A percentile compares a stretch with the other conserved stretches of the same genome.
Conservation (phyloP, 2,113 vertebrate species). For the Ciconia boyciana region DNA sequence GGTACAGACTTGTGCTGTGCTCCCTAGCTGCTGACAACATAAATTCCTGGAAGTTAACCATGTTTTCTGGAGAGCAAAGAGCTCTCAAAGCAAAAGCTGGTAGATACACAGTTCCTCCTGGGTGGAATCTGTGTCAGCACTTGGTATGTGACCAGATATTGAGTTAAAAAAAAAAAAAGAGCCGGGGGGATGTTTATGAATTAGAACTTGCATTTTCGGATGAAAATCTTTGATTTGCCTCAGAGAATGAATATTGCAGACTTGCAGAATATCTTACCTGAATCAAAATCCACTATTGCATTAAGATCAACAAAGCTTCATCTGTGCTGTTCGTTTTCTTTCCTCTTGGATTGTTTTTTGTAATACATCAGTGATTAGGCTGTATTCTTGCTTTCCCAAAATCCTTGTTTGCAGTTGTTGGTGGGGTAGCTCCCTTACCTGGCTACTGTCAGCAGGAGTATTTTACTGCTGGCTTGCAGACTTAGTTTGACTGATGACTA, state of each 20-base stretch:
- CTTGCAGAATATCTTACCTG: neutral
- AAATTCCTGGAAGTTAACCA: neutral
- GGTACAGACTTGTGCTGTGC: neutral
- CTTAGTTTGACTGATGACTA: neutral
- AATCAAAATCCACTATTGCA: neutral
- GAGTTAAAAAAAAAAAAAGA: neutral
- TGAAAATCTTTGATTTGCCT: neutral
- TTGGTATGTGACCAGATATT: neutral
- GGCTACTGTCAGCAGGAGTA: neutral
- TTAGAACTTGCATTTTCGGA: neutral
- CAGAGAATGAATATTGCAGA: neutral
- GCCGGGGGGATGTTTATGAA: accelerated
- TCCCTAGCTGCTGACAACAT: neutral
- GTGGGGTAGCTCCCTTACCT: neutral
- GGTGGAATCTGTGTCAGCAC: neutral
- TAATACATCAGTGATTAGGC: neutral
- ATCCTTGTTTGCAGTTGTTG: neutral
- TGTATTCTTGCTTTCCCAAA: neutral
- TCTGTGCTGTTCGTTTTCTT: neutral
- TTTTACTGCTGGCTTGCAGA: neutral
- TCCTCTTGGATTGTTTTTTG: neutral
- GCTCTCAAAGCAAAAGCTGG: neutral
- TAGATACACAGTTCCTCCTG: neutral
- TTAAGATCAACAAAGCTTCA: neutral
- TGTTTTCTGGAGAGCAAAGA: neutral